Evolutionary conservation across 2,888 invertebrate genomes (phyloP).

Genomic region (Amblyteles armatorius): DNA sequence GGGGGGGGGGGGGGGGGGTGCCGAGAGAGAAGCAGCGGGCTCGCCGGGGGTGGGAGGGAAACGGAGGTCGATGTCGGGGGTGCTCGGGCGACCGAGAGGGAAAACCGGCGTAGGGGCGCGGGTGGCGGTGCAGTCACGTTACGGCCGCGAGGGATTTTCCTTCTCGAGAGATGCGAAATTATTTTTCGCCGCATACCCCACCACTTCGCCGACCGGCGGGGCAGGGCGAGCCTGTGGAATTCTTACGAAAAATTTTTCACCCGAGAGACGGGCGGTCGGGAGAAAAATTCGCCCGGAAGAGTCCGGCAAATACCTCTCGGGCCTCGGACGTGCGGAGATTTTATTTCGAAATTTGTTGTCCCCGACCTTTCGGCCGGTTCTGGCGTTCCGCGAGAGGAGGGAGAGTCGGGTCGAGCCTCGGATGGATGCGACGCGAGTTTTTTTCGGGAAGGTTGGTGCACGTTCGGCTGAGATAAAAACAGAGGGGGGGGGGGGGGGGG

Average conservation of each 20-base stretch:
- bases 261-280: no score
- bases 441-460: background rate
- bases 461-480: slow-evolving; percentile 14
- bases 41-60: slow-evolving; percentile 21
- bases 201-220: no score
- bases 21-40: slow-evolving; percentile 4
- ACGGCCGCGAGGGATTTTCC: slow-evolving; percentile 29
- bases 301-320: no score
- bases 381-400: no score
- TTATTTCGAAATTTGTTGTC: no score
- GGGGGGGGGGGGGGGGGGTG: slow-evolving; percentile 27
- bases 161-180: slow-evolving; percentile 29
- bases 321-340: no score
- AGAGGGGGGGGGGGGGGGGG: no score
- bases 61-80: background rate
- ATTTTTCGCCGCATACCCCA: slow-evolving; percentile 30
- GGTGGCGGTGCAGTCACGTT: slow-evolving; percentile 10
- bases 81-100: slow-evolving; percentile 21
- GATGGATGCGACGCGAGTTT: background rate
- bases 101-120: background rate
- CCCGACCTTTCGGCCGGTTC: no score
- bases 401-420: no score
- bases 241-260: no score
- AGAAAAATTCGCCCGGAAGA: no score
- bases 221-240: no score